These are phyloP conservation scores for Peromyscus melanophrys DNA, from an alignment of 2,797 vertebrate species.

Conservation along the genomic window DNA sequence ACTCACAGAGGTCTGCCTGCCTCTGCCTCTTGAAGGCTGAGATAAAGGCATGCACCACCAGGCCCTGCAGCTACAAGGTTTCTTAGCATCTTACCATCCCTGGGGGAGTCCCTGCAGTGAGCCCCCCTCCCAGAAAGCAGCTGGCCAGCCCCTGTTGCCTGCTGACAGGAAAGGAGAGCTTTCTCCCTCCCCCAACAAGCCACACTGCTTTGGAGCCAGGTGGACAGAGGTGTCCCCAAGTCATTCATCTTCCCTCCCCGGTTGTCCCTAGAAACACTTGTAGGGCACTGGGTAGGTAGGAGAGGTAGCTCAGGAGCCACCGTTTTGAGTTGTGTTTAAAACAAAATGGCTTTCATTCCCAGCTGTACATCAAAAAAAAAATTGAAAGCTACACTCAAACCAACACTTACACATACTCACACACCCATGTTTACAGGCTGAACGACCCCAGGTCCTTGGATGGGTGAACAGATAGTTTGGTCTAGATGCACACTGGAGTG, in stretches of 20 bases:
- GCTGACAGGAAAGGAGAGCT: not conserved
- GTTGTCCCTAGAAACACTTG: not conserved
- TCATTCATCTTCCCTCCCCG: not conserved
- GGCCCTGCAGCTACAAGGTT: not conserved
- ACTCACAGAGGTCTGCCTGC: not conserved
- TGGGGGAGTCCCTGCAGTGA: not conserved
- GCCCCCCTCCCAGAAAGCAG: not conserved
- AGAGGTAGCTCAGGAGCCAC: not conserved
- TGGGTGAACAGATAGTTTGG: not conserved
- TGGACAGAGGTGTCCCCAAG: not conserved
- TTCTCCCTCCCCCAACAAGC: not conserved
- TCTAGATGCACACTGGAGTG: not conserved
- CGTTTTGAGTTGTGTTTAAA: slow-evolving; percentile 7
- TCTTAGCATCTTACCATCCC: not conserved
- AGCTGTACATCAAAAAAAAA: not conserved
- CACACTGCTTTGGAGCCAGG: not conserved
- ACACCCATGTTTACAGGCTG: not conserved
- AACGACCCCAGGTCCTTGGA: not conserved
- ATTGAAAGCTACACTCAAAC: not conserved
- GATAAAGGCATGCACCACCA: not conserved
- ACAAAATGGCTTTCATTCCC: not conserved
- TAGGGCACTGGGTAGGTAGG: not conserved
- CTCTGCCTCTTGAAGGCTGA: not conserved
- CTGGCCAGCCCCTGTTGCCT: not conserved
- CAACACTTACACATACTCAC: not conserved